These are phyloP conservation scores for Gymnothorax javanicus DNA, from an alignment of 2,797 vertebrate genomes.

Conservation along the genomic window DNA sequence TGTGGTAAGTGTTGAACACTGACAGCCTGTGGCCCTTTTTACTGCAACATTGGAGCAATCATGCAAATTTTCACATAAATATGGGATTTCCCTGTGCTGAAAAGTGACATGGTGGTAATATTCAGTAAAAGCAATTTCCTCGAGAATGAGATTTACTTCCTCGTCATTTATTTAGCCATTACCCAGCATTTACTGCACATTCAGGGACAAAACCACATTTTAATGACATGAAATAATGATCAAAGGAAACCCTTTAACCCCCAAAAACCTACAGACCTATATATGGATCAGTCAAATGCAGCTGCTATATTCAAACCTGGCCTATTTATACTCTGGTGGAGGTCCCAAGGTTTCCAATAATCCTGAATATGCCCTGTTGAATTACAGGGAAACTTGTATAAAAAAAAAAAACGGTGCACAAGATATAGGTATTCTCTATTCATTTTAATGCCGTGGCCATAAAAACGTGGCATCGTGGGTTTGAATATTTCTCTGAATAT, in stretches of 20 bases:
- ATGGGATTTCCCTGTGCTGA: conserved; percentile 32
- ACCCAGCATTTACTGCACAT: background rate
- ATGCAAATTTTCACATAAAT: conserved; percentile 23
- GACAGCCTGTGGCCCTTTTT: conserved; percentile 42
- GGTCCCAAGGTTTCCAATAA: too few species aligned
- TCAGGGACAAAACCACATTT: conserved; percentile 1
- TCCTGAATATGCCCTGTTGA: too few species aligned
- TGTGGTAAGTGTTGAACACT: conserved; percentile 35
- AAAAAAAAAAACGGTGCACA: too few species aligned
- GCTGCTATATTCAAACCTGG: too few species aligned
- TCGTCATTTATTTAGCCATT: background rate
- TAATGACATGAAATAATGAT: conserved; percentile 17
- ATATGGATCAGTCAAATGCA: too few species aligned
- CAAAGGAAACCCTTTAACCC: background rate
- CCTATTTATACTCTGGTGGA: too few species aligned
- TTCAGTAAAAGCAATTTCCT: conserved; percentile 35
- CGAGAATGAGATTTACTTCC: conserved; percentile 26
- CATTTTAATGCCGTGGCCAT: too few species aligned
- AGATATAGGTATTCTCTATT: too few species aligned
- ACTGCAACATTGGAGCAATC: conserved; percentile 45
- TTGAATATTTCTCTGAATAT: too few species aligned
- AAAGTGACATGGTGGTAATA: conserved; percentile 43
- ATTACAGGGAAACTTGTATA: too few species aligned
- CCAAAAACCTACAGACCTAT: too few species aligned
- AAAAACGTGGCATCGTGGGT: too few species aligned